Base-by-base conservation (phyloP, 1,140 invertebrate genomes). In the Drosophila sturtevanti region DNA sequence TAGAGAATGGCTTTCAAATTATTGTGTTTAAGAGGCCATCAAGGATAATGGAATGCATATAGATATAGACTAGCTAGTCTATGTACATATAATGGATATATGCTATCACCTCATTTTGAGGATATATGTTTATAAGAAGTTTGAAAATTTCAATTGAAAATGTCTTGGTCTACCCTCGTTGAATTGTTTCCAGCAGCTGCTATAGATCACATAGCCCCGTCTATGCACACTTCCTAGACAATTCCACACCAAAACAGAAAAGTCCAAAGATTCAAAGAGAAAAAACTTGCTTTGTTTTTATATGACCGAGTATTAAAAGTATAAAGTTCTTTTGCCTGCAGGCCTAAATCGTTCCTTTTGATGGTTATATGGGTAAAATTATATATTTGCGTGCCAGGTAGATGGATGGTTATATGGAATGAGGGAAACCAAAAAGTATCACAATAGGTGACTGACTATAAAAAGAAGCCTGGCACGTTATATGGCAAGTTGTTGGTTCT, bases 321-420 rank as follows among this genome's bases (percentile, higher is more conserved):
- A 85, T 79, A 87, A 82, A 87, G 69, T 86, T 86, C 52, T 60
- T 41, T 48, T 66, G 77, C 77, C 73, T 71, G 59, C 58, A 78
- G 66, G 67, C 51, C 66, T 56, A 79, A 69, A 75, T 61, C 56
- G 74, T 68, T 68, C 72, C 69, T 64, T 64, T 74, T 66, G 70
- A 75, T 79, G 82, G 82, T 86, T 89, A 89, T 89, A 89, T 84
- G 85, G 80, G 79, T 79, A 77, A 89, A 89, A 89, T 89, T 89
- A 89, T 87, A 87, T 89, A 80, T 87, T 87, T 87, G 84, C 84
- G 84, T 87, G 84, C 79, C 84, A 66, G 79, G 52, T 44, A 66
- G 51, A 54, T 61, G 51, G 27, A 56, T 41, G 67, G 64, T 66
- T 41, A 68, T 69, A 55, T 44, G 54, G 37, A 54, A n/a, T 27